phyloP scores from a whole-genome alignment of 2,888 invertebrate species.

The Philonicus albiceps region DNA sequence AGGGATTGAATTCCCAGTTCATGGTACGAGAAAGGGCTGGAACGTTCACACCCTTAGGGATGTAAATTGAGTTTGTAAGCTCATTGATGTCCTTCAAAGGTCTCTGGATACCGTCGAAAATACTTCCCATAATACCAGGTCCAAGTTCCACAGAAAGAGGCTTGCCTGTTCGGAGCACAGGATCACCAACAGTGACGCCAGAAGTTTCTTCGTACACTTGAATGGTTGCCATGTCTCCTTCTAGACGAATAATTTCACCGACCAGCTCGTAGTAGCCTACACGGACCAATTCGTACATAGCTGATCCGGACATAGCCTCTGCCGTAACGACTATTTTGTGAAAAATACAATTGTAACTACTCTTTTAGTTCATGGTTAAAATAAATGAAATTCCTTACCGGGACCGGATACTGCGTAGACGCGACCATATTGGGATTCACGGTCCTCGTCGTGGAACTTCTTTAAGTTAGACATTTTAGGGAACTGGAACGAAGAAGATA shows the following conservation, averaged over 20 bases:
- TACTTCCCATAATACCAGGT: slow-evolving; percentile 98
- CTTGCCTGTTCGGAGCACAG: slow-evolving; percentile 97
- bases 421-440: slow-evolving; percentile 89
- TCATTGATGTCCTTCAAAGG: slow-evolving; percentile 96
- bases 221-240: slow-evolving; percentile 99
- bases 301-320: slow-evolving; percentile 98
- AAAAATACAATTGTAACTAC: not conserved
- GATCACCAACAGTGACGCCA: slow-evolving; percentile 99
- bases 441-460: slow-evolving; percentile 82
- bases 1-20: slow-evolving; percentile 93
- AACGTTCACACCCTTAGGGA: slow-evolving; percentile 97
- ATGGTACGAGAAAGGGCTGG: slow-evolving; percentile 84
- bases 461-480: slow-evolving; percentile 71
- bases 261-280: slow-evolving; percentile 98
- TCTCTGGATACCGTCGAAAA: slow-evolving; percentile 99
- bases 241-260: slow-evolving; percentile 99
- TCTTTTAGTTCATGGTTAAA: not conserved
- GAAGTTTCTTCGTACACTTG: slow-evolving; percentile 98
- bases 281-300: slow-evolving; percentile 99
- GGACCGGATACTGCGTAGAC: slow-evolving; percentile 98
- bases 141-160: slow-evolving; percentile 98
- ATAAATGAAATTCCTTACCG: slow-evolving; percentile 68
- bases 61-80: slow-evolving; percentile 95
- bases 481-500: not conserved
- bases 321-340: slow-evolving; percentile 89